Percentiles rank a stretch among this genome's conserved stretches.
Evolutionary conservation across 2,113 vertebrate genomes (phyloP).

Genomic region (Oreocharis arfaki): DNA sequence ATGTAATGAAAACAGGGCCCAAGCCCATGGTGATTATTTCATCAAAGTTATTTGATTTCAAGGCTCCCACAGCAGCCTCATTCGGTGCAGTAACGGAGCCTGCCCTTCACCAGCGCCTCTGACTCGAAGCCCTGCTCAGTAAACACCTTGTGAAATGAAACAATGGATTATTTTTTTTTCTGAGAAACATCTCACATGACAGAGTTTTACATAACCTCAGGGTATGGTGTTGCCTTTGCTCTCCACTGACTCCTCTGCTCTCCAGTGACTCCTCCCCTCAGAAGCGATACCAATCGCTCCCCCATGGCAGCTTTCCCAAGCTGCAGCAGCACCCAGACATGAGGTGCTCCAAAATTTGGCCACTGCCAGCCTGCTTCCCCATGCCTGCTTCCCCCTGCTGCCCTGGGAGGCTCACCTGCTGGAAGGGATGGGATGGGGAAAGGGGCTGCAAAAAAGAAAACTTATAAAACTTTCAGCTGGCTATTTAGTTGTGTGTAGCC

Average conservation of each 20-base stretch:
- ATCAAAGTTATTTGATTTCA: not conserved
- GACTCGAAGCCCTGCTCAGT: not conserved
- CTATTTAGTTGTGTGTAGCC: not conserved
- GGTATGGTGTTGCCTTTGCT: not conserved
- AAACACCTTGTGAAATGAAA: not conserved
- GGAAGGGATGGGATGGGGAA: not conserved
- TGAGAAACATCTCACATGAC: not conserved
- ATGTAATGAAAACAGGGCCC: not conserved
- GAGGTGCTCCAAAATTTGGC: not conserved
- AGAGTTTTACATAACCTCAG: not conserved
- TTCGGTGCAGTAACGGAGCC: rapidly evolving
- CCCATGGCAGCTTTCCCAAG: not conserved
- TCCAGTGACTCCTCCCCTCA: not conserved
- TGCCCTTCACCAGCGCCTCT: not conserved
- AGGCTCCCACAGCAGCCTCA: not conserved
- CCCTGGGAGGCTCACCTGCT: rapidly evolving
- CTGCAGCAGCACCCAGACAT: not conserved
- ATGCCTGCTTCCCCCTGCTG: too few relatives aligned
- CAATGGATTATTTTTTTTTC: not conserved
- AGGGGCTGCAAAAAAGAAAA: not conserved
- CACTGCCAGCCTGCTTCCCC: not conserved
- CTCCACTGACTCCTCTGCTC: not conserved
- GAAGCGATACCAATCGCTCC: rapidly evolving
- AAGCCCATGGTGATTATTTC: not conserved
- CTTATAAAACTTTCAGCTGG: not conserved